These are phyloP conservation scores for Cydia strobilella DNA, from an alignment of 1,140 invertebrate genomes.

Conservation along the genomic window DNA sequence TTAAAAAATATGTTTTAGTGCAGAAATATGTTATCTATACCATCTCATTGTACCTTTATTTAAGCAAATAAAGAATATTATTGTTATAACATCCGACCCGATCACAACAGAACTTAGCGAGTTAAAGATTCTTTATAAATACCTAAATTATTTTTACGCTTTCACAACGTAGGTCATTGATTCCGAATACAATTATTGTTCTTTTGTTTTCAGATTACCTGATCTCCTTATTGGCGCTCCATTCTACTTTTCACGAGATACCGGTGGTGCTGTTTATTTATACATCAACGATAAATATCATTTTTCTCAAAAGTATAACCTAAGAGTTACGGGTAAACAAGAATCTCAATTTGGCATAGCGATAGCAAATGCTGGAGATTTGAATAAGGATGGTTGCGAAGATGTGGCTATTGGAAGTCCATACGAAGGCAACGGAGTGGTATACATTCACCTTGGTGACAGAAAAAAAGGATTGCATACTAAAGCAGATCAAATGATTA, in stretches of 20 bases:
- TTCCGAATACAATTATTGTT: background rate
- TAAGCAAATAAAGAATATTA: no score
- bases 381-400: slow-evolving; percentile 94
- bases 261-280: slow-evolving; percentile 94
- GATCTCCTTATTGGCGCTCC: slow-evolving; percentile 96
- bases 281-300: slow-evolving; percentile 86
- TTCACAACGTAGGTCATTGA: no score
- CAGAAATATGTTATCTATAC: no score
- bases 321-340: slow-evolving; percentile 85
- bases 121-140: slow-evolving; percentile 20
- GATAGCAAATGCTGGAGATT: slow-evolving; percentile 91
- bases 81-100: no score
- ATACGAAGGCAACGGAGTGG: slow-evolving; percentile 90
- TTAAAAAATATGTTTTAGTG: no score
- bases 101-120: no score
- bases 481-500: slow-evolving; percentile 86
- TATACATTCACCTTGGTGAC: slow-evolving; percentile 94
- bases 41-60: no score
- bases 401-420: slow-evolving; percentile 96
- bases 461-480: slow-evolving; percentile 84
- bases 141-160: background rate
- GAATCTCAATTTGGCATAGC: slow-evolving; percentile 94
- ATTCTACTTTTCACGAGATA: slow-evolving; percentile 90
- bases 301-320: slow-evolving; percentile 76
- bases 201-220: slow-evolving; percentile 82